Evolutionary conservation across 2,113 vertebrate genomes (phyloP).

Genomic region (Tragelaphus scriptus): DNA sequence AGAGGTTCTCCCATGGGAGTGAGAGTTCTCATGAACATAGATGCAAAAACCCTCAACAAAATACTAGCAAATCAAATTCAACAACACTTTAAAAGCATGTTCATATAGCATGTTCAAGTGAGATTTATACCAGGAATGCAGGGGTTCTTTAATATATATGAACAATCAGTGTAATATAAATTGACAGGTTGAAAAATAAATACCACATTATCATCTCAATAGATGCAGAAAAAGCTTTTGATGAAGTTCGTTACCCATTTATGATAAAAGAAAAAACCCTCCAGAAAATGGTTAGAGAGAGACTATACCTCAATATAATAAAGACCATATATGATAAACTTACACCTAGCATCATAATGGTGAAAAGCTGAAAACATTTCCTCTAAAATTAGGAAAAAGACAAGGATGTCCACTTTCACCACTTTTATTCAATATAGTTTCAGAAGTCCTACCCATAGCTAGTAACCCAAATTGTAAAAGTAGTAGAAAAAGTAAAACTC

Average conservation of each 20-base stretch:
- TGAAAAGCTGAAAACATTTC: neutral
- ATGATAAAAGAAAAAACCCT: neutral
- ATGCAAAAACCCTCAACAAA: neutral
- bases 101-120: neutral
- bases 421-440: neutral
- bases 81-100: neutral
- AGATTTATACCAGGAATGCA: neutral
- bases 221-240: neutral
- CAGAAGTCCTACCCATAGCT: neutral
- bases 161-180: neutral
- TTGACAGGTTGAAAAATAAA: neutral
- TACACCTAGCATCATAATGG: neutral
- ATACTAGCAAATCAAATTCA: neutral
- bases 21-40: neutral
- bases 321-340: neutral
- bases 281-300: neutral
- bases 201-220: neutral
- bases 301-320: neutral
- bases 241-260: fast-evolving
- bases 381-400: neutral
- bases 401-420: neutral
- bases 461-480: neutral
- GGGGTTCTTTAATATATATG: neutral
- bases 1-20: neutral
- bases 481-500: neutral